Base-by-base conservation (phyloP, 2,888 invertebrate genomes). In the Dascillus cervinus region DNA sequence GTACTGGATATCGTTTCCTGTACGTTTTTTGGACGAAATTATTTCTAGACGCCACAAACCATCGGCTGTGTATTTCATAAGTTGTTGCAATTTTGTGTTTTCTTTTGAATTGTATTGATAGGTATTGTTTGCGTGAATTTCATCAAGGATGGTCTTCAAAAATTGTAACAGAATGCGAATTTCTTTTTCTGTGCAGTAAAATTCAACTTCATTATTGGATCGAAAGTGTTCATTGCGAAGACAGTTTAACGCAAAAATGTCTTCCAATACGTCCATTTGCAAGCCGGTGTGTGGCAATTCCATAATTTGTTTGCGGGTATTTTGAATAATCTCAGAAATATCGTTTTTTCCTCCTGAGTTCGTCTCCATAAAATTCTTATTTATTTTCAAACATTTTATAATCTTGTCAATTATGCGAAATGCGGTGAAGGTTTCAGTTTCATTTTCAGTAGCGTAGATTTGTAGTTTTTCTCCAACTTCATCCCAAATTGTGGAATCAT, bases 11-110 rank as follows among this genome's bases (percentile, higher is more conserved):
- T 79, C 70, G 47, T 72, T 69, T 6, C 21, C 23, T 3, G 64
- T 61, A 19, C 68, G 63, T 2, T 71, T 71, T 3, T 74, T 69
- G 1, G 35, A 26, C 8, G 72, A 71, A n/a, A 84, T 71, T 24
- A 85, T 58, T 51, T 83, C 79, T 46, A 81, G 66, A 50, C 83
- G 73, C 84, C 84, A 85, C 36, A 72, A 65, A 4, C 80, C 81
- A 57, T 84, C 81, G 40, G 70, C 73, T 3, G 82, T 69, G 62
- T 70, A 60, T 63, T 73, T 53, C 58, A 60, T 50, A 58, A 62
- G 37, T 53, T 65, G 46, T 58, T 44, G 48, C 33, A 56, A 54
- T 43, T 39, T 47, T 22, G 37, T 39, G 47, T 50, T 49, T 35
- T 52, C 51, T n/a, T 32, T 37, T 14, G 65, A 63, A 6, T 58